Evolutionary conservation across 2,888 invertebrate genomes (phyloP), one percentile per base, ranked within the genome.

Genomic region (Orchesella flavescens): DNA sequence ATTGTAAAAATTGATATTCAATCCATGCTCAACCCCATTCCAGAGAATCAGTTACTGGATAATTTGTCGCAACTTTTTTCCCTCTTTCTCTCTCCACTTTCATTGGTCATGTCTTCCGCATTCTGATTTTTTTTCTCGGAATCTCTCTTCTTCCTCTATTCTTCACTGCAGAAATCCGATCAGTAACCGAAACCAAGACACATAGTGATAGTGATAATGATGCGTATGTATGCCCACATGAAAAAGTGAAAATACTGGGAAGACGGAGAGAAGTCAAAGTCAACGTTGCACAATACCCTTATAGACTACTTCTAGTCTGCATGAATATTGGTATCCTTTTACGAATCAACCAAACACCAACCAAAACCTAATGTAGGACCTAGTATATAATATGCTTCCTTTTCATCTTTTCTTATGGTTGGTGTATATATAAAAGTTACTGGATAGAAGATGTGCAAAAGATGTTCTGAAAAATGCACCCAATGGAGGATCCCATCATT

Each of bases 41-140:
- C 81, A 75, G 75, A 74, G 81, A 81, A 81, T 81, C 81, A 81
- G 81, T 81, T 81, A 81, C 81, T 81, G 81, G 81, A 81, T 81
- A 81, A 81, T 81, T 81, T 81, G 81, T 81, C 81, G 75, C 81
- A 81, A 81, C 69, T 75, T 75, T 73, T 74, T 79, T 79, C 9
- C 44, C 69, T 75, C 69, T 73, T 74, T 79, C 72, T 12, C 44
- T 72, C 55, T 80, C 15, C 34, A 72, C 55, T 80, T 19, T 53
- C 66, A 55, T 53, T 72, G 80, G 68, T 63, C 74, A 68, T 74
- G 81, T 81, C 81, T 81, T 81, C 81, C 81, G 81, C 81, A 81
- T 81, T 81, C 81, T 59, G 57, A 53, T 71, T 49, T 66, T 23
- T 68, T 68, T 10, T 71, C 34, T 34, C 3, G 2, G 34, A 7